These are phyloP conservation scores for Semibalanus balanoides DNA, from an alignment of 1,140 invertebrate genomes.

Conservation along the genomic window DNA sequence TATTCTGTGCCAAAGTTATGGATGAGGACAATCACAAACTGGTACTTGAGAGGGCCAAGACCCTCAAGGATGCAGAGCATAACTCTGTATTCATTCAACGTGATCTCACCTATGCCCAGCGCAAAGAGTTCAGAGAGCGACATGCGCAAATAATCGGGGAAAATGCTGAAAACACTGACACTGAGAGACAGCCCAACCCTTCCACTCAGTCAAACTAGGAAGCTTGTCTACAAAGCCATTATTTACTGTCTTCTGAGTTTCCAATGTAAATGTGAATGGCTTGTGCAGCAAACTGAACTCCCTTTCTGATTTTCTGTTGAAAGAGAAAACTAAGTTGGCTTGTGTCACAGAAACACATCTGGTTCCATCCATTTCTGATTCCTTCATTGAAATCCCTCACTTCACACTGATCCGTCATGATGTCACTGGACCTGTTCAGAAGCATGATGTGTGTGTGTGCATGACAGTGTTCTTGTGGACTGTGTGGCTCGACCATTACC, in stretches of 20 bases:
- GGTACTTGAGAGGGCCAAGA: constrained; percentile 3
- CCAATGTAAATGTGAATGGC: constrained; percentile 8
- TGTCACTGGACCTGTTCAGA: no score
- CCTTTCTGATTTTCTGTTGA: constrained; percentile 5
- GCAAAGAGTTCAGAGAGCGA: no score
- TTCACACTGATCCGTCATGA: background rate
- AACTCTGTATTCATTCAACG: no score
- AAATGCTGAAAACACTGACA: no score
- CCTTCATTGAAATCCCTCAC: constrained; percentile 1
- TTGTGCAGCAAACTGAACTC: constrained; percentile 2
- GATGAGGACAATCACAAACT: constrained; percentile 6
- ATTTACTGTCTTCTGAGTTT: no score
- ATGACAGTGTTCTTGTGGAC: no score
- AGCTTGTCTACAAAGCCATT: background rate
- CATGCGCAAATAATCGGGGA: no score
- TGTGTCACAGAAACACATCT: constrained; percentile 4
- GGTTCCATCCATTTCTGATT: background rate
- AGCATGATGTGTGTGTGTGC: no score
- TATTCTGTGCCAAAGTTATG: constrained; percentile 1
- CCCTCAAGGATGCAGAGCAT: no score
- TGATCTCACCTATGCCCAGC: no score
- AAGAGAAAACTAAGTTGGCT: constrained; percentile 2
- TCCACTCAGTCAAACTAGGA: no score
- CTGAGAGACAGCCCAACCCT: no score
- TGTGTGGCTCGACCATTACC: background rate